Base-by-base conservation (phyloP, 2,888 invertebrate species). In the Ecliptopera silaceata region DNA sequence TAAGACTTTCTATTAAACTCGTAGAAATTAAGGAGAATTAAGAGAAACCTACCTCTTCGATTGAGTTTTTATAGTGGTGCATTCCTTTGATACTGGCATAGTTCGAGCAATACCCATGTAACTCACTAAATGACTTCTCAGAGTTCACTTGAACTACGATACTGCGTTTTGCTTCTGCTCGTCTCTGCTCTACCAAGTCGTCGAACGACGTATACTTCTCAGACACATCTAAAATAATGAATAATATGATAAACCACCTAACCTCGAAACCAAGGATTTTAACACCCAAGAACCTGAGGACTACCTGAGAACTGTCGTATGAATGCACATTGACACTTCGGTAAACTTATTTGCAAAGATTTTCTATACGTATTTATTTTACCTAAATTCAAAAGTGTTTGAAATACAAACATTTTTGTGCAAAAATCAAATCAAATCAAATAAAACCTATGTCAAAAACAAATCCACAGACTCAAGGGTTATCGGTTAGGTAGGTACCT, bases 101-200 rank as follows among this genome's bases (percentile, higher is more conserved):
- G 65, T 92, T 86, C 20, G 91, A 92, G 79, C 96, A 96, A 75
- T 96, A 95, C 3, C 92, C 85, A 75, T 94, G 92, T 49, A 97
- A 84, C 80, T 96, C 95, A 43, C 79, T 80, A 70, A 92, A 94
- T 0, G 95, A 95, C 44, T 93, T 92, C 50, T 94, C 92, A 0
- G 96, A 95, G 70, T 94, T 94, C 1, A 97, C 95, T 87, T 96
- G 96, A 4, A 97, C 93, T 29, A 97, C 83, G 52, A 96, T 87
- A 82, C 95, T 96, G 58, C 93, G 92, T 47, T 83, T 85, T 0
- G 97, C 96, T 79, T 96, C 93, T 2, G 82, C 76, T 75, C 94
- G 92, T 65, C 95, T 92, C 18, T 83, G 81, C 34, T 86, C 80
- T 41, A 95, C 83, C 63, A 94, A 81, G 56, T 94, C 92, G 58